Conservation (phyloP, 2,888 invertebrate species). For the Papilio elwesi region DNA sequence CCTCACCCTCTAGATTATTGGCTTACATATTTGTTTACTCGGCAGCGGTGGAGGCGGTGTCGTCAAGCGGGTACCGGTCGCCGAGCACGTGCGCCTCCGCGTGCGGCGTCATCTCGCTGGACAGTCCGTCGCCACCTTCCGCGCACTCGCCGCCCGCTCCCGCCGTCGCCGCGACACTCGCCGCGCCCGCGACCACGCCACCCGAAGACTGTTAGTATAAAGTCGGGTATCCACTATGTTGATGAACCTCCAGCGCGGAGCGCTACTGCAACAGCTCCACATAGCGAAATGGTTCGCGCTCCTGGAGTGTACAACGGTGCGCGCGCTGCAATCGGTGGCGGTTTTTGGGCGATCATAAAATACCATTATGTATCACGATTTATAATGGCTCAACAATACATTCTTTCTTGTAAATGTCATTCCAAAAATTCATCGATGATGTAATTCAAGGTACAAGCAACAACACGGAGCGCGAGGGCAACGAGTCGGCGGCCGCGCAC, state of each 20-base stretch:
- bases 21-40: too few species aligned
- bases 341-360: too few species aligned
- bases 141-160: constrained; percentile 59
- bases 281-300: too few species aligned
- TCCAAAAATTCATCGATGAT: constrained; percentile 6
- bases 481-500: constrained; percentile 63
- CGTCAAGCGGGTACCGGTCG: constrained; percentile 86
- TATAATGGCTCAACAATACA: too few species aligned
- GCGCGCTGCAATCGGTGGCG: too few species aligned
- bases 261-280: too few species aligned
- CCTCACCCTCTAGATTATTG: too few species aligned
- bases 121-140: constrained; percentile 85
- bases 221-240: too few species aligned
- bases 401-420: too few species aligned
- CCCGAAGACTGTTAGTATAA: constrained; percentile 55
- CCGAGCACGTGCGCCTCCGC: constrained; percentile 66
- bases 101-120: constrained; percentile 83
- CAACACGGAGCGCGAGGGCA: constrained; percentile 67
- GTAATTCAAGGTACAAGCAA: constrained; percentile 64
- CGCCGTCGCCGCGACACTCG: constrained; percentile 47
- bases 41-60: constrained; percentile 74
- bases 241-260: too few species aligned
- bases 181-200: constrained; percentile 56
- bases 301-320: too few species aligned
- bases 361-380: too few species aligned